Percentiles rank a stretch among this genome's conserved stretches.
These are phyloP conservation scores for Sebastes hubbsi DNA, from an alignment of 2,797 vertebrate genomes.

Conservation along the genomic window DNA sequence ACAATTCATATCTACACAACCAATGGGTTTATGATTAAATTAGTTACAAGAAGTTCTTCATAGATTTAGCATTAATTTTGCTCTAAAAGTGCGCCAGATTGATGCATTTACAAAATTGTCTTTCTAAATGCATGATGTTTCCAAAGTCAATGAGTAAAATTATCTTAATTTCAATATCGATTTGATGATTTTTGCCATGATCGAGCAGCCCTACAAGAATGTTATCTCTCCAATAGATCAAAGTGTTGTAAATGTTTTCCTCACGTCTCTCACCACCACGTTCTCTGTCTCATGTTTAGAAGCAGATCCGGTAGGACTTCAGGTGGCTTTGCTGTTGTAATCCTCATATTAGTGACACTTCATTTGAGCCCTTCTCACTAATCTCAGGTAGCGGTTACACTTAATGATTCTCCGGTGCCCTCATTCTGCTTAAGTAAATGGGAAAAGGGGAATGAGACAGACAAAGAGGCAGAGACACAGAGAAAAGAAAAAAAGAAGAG, in stretches of 20 bases:
- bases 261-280: background rate
- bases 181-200: too few species aligned
- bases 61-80: too few species aligned
- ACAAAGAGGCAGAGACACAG: slow-evolving; percentile 67
- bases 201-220: background rate
- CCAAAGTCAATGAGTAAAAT: too few species aligned
- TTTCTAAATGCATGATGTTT: too few species aligned
- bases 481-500: background rate
- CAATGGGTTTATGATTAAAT: too few species aligned
- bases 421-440: slow-evolving; percentile 81
- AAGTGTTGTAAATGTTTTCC: slow-evolving; percentile 29
- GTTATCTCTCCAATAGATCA: slow-evolving; percentile 13
- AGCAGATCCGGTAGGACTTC: slow-evolving; percentile 75
- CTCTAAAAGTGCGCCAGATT: too few species aligned
- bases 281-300: slow-evolving; percentile 54
- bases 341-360: slow-evolving; percentile 87
- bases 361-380: slow-evolving; percentile 83
- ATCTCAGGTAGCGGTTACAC: slow-evolving; percentile 85
- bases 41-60: too few species aligned
- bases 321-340: slow-evolving; percentile 85
- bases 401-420: slow-evolving; percentile 82
- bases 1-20: too few species aligned
- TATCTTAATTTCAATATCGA: too few species aligned
- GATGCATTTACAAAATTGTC: too few species aligned
- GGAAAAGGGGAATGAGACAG: slow-evolving; percentile 75